These are phyloP conservation scores for Podarcis lilfordi DNA, from an alignment of 2,797 vertebrate species.

Conservation along the genomic window DNA sequence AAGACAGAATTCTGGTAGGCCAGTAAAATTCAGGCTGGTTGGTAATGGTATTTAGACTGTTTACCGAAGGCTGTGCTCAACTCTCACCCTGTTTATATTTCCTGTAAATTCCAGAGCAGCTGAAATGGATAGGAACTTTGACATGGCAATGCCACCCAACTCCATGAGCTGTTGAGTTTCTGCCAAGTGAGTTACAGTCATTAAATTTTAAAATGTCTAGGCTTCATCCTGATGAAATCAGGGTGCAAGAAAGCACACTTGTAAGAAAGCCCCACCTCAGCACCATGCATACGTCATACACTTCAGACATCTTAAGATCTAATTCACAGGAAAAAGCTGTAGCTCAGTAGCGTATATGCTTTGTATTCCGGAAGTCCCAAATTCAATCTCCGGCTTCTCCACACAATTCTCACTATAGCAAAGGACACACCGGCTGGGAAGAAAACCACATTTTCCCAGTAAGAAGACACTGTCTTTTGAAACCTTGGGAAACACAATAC, in stretches of 20 bases:
- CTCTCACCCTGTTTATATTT: slow-evolving; percentile 6
- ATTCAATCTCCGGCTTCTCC: no score
- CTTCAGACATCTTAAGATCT: no score
- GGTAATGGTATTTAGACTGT: background rate
- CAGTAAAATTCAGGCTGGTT: background rate
- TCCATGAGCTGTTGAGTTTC: background rate
- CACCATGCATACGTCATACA: no score
- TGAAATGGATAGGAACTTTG: background rate
- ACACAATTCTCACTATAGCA: no score
- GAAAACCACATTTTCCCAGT: background rate
- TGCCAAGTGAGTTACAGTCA: background rate
- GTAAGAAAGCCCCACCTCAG: no score
- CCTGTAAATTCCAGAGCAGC: background rate
- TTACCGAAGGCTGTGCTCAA: slow-evolving; percentile 23
- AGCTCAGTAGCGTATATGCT: no score
- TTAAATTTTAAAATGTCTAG: background rate
- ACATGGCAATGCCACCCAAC: background rate
- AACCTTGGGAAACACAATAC: background rate
- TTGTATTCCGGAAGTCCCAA: no score
- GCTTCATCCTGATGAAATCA: background rate
- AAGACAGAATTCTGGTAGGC: background rate
- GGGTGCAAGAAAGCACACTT: background rate
- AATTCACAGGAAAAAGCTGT: no score
- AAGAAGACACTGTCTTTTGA: background rate
- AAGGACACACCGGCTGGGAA: background rate